Percentiles rank a stretch among this genome's conserved stretches.
Conservation (phyloP, 2,113 vertebrate genomes). For the Mesoclemmys tuberculata region DNA sequence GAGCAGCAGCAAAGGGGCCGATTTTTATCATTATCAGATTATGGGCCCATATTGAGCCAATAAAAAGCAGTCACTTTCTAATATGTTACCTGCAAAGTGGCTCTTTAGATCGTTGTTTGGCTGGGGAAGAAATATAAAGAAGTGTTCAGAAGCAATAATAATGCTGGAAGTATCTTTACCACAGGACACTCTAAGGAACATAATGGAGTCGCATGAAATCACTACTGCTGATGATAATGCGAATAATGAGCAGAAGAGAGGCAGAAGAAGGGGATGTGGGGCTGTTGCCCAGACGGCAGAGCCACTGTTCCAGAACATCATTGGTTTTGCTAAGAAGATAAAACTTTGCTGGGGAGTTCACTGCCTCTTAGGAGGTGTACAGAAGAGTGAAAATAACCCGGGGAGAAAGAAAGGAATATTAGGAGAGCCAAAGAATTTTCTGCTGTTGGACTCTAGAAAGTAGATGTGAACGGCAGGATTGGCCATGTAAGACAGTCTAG, state of each 20-base stretch:
- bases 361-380: background rate
- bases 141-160: constrained; percentile 9
- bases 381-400: background rate
- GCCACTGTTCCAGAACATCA: constrained; percentile 33
- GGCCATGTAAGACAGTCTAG: background rate
- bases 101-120: constrained; percentile 44
- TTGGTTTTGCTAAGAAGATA: background rate
- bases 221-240: constrained; percentile 2
- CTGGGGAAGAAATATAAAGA: constrained; percentile 23
- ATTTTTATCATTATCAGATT: constrained; percentile 63
- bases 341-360: constrained; percentile 8
- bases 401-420: background rate
- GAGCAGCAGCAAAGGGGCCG: constrained; percentile 57
- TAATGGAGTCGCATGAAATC: constrained; percentile 1
- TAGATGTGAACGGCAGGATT: background rate
- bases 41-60: constrained; percentile 38
- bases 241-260: constrained; percentile 14
- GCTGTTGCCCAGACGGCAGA: constrained; percentile 19
- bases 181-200: background rate
- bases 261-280: background rate
- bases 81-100: background rate
- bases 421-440: background rate
- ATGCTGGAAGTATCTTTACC: constrained; percentile 37
- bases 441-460: background rate
- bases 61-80: constrained; percentile 40